A percentile compares a stretch with the other conserved stretches of the same genome.
phyloP scores from a whole-genome alignment of 1,140 invertebrate species.

The Drosophila obscura region DNA sequence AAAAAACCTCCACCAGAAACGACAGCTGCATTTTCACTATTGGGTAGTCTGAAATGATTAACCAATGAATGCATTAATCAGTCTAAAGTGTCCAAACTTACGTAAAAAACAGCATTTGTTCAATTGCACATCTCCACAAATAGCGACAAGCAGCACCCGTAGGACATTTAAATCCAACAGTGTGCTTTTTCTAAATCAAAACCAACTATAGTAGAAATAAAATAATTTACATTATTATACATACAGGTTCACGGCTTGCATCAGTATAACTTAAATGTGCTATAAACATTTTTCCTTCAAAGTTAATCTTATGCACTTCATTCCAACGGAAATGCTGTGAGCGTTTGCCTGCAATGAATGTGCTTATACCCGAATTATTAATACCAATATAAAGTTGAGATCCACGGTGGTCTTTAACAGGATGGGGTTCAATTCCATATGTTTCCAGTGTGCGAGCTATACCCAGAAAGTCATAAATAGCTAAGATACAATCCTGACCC shows the following conservation, averaged over 20 bases:
- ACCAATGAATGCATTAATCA: neutral
- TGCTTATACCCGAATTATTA: slow-evolving; percentile 96
- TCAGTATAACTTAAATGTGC: slow-evolving; percentile 92
- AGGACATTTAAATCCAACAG: slow-evolving; percentile 97
- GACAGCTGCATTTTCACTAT: slow-evolving; percentile 93
- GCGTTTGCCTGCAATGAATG: slow-evolving; percentile 96
- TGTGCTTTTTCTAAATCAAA: slow-evolving; percentile 93
- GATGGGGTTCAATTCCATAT: slow-evolving; percentile 98
- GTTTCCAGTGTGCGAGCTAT: slow-evolving; percentile 94
- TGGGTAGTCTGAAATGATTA: slow-evolving; percentile 88
- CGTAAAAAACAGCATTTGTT: slow-evolving; percentile 99
- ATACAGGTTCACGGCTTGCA: slow-evolving; percentile 83
- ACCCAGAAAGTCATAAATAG: slow-evolving; percentile 79
- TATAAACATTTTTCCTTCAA: slow-evolving; percentile 99
- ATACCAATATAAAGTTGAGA: slow-evolving; percentile 97
- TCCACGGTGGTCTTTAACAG: slow-evolving; percentile 91
- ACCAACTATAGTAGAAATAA: neutral
- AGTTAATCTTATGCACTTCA: slow-evolving; percentile 97
- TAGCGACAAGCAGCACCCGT: slow-evolving; percentile 95
- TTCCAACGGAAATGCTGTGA: slow-evolving; percentile 98
- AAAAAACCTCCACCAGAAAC: slow-evolving; percentile 97
- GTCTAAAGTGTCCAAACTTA: slow-evolving; percentile 85
- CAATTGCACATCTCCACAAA: slow-evolving; percentile 97
- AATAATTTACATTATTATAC: neutral
- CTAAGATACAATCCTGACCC: slow-evolving; percentile 64